Evolutionary conservation across 2,113 vertebrate genomes (phyloP).

Genomic region (Ctenodactylus gundi): DNA sequence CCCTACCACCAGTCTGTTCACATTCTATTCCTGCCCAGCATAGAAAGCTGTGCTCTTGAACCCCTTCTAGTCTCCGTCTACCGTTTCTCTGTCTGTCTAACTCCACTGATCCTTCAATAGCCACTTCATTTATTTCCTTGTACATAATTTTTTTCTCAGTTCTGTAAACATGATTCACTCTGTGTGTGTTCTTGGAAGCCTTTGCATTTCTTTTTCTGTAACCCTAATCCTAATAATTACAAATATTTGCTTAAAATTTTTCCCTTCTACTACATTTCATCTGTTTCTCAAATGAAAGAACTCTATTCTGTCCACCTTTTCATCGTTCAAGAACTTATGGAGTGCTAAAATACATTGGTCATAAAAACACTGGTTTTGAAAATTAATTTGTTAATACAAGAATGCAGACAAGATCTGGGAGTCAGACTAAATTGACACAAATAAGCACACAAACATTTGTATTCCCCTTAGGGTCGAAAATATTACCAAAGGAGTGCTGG

Average conservation of each 20-base stretch:
- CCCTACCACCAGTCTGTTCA: too few relatives aligned
- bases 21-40: not conserved
- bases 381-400: constrained; percentile 14
- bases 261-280: not conserved
- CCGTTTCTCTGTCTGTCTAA: not conserved
- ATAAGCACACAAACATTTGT: not conserved
- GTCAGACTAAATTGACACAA: not conserved
- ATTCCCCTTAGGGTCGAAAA: not conserved
- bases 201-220: not conserved
- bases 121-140: not conserved
- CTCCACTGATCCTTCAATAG: not conserved
- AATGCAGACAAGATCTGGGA: not conserved
- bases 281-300: not conserved
- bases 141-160: not conserved
- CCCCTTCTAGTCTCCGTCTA: not conserved
- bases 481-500: not conserved
- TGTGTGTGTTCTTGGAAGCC: not conserved
- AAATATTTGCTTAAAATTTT: constrained; percentile 16
- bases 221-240: not conserved
- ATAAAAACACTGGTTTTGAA: not conserved
- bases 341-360: not conserved
- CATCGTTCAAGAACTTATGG: not conserved
- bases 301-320: not conserved
- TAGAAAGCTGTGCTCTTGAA: not conserved
- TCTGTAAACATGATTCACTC: not conserved